Evolutionary conservation across 2,888 invertebrate genomes (phyloP).

Genomic region (Hemithea aestivaria): DNA sequence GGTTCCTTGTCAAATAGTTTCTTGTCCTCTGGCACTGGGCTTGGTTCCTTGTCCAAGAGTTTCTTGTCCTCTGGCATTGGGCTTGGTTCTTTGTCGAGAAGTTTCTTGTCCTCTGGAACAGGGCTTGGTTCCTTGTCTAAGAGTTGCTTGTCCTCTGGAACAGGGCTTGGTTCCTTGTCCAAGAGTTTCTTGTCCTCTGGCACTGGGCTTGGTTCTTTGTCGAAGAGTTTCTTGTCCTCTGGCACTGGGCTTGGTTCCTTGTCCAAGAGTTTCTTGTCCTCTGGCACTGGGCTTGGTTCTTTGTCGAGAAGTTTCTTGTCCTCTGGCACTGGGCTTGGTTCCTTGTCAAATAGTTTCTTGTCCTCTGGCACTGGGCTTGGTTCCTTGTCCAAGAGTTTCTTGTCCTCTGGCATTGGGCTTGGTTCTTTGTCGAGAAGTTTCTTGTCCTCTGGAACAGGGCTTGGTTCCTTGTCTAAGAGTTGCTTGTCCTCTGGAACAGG

Average conservation of each 20-base stretch:
- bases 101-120: no score
- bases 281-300: no score
- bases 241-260: slow-evolving; percentile 1
- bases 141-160: no score
- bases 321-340: no score
- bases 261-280: not conserved
- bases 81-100: no score
- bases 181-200: not conserved
- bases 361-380: no score
- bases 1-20: not conserved
- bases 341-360: no score
- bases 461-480: not conserved
- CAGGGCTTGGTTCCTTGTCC: no score
- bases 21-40: not conserved
- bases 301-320: no score
- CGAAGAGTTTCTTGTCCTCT: not conserved
- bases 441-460: not conserved
- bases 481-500: not conserved
- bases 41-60: not conserved
- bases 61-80: not conserved
- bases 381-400: no score
- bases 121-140: no score
- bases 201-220: slow-evolving; percentile 6
- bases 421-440: not conserved
- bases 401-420: no score